Base-by-base conservation (phyloP, 2,888 invertebrate genomes). In the Papilio demoleus region DNA sequence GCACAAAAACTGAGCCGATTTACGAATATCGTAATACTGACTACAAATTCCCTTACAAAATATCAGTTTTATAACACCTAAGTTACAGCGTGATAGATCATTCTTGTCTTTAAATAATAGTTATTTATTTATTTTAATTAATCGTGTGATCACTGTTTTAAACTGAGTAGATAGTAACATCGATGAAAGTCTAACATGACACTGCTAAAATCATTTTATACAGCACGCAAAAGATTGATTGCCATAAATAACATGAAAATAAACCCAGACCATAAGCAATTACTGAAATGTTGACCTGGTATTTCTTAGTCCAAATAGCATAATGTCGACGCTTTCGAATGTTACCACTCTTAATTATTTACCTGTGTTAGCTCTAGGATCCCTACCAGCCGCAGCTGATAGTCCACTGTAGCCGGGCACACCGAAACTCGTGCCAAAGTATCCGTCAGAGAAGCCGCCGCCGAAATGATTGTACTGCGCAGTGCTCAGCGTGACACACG, bases 341-440 rank as follows among this genome's bases (percentile, higher is more conserved):
- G n/a, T n/a, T n/a, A n/a, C n/a, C n/a, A n/a, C 22, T 24, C 50
- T 50, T 50, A 5, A 6, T 45, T 8, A 8, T 50, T 12, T 84
- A 93, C 93, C 93, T 82, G 85, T 92, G 79, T 94, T 93, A 56
- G 92, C 93, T 81, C 94, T 87, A 27, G 94, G 93, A 78, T 94
- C 94, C 77, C 94, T 92, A 45, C 88, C 84, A 9, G 87, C 87
- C 2, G 90, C 90, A 17, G 84, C 76, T 2, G 90, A 84, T 9
- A 93, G 82, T 22, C 84, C 84, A 71, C 88, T 93, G 67, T 88
- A 86, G 64, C 84, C 86, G 59, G 90, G 90, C 24, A 85, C 88
- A 50, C 91, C 92, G 38, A 90, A 92, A 67, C 84, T 88, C 36
- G 87, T 88, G 19, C 88, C 86, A 70, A 92, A 87, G 77, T 88